Conservation (phyloP, 2,888 invertebrate species). For the Lutraria lutraria region DNA sequence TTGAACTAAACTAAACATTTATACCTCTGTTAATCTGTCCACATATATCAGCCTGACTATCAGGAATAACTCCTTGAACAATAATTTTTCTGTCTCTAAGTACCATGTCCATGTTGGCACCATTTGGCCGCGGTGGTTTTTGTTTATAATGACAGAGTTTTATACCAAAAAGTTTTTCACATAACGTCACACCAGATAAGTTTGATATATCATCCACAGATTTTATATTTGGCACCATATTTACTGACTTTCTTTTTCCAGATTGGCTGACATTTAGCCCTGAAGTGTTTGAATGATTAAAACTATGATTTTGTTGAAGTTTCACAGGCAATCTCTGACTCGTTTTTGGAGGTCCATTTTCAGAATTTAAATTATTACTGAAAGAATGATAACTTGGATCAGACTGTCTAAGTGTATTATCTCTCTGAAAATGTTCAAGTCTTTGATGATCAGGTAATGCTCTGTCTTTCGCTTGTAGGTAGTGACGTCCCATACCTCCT, state of each 20-base stretch:
- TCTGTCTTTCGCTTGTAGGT: conserved; percentile 14
- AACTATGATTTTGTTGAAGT: conserved; percentile 31
- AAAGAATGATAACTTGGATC: conserved; percentile 58
- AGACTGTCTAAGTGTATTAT: conserved; percentile 43
- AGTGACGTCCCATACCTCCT: neutral
- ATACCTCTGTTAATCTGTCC: conserved; percentile 80
- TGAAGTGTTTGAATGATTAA: conserved; percentile 22
- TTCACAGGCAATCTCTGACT: conserved; percentile 52
- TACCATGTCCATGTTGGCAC: conserved; percentile 66
- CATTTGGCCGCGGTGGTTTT: conserved; percentile 69
- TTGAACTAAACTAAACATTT: neutral
- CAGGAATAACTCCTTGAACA: conserved; percentile 77
- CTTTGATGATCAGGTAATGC: conserved; percentile 2
- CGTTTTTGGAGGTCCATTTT: conserved; percentile 42
- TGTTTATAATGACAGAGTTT: conserved; percentile 79
- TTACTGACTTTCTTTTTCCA: conserved; percentile 65
- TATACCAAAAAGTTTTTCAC: conserved; percentile 81
- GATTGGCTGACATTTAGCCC: conserved; percentile 51
- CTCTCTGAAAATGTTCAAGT: conserved; percentile 47
- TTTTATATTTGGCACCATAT: conserved; percentile 62
- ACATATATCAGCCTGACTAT: conserved; percentile 77
- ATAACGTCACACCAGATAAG: conserved; percentile 74
- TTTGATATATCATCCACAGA: conserved; percentile 49
- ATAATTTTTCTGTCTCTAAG: conserved; percentile 78
- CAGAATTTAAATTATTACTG: conserved; percentile 52